These are phyloP conservation scores for Mixornis gularis DNA, from an alignment of 2,113 vertebrate species.

Conservation along the genomic window DNA sequence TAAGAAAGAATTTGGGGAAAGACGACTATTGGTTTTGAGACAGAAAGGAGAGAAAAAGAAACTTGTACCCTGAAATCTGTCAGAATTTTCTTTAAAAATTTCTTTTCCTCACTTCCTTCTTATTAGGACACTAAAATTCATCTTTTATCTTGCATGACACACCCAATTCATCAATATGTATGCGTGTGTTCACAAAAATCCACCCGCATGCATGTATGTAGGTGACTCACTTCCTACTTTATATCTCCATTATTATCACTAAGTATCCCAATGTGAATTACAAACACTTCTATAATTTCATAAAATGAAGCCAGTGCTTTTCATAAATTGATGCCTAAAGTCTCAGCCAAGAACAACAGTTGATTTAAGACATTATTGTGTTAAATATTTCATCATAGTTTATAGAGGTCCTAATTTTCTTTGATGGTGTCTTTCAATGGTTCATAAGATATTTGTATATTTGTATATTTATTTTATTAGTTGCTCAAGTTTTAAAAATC, in stretches of 20 bases:
- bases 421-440: background rate
- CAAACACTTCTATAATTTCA: background rate
- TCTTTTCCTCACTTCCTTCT: background rate
- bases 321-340: background rate
- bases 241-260: background rate
- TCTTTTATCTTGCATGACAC: background rate
- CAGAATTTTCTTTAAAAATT: background rate
- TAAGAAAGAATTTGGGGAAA: background rate
- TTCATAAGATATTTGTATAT: background rate
- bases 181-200: background rate
- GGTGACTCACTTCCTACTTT: background rate
- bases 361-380: background rate
- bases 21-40: background rate
- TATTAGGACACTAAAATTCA: background rate
- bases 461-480: background rate
- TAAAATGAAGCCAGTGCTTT: background rate
- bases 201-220: fast-evolving
- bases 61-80: background rate
- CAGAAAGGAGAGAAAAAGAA: fast-evolving
- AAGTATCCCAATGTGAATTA: background rate
- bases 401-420: background rate
- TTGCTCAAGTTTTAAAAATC: background rate
- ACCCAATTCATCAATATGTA: background rate
- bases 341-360: background rate
- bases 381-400: background rate